A percentile compares a stretch with the other conserved stretches of the same genome.
phyloP scores from a whole-genome alignment of 2,888 invertebrate species.

The Cephus runcator region DNA sequence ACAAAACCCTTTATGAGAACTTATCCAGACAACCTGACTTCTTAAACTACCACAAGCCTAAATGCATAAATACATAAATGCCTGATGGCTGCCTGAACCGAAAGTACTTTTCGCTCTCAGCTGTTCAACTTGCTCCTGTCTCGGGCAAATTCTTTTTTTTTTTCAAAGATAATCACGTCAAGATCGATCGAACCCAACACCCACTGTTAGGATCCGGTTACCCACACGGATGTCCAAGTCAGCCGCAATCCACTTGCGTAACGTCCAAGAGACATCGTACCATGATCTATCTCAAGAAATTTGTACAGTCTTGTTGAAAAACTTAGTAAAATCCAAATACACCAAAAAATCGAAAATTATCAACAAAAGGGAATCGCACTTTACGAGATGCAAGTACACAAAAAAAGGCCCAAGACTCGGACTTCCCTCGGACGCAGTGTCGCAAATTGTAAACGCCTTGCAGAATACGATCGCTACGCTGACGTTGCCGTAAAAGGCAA shows the following conservation, averaged over 20 bases:
- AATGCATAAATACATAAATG: not conserved
- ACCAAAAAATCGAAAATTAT: not conserved
- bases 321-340: not conserved
- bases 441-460: not conserved
- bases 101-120: not conserved
- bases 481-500: not conserved
- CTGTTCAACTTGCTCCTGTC: not conserved
- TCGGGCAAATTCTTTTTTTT: not conserved
- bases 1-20: not conserved
- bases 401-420: not conserved
- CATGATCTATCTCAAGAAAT: not conserved
- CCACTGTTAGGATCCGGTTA: not conserved
- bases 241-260: not conserved
- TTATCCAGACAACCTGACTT: not conserved
- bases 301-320: not conserved
- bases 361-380: not conserved
- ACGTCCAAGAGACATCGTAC: not conserved
- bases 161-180: not conserved
- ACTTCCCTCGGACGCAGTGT: not conserved
- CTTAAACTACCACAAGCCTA: not conserved
- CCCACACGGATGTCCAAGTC: not conserved
- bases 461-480: not conserved
- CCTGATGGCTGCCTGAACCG: not conserved
- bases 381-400: not conserved
- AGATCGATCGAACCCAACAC: not conserved